A percentile compares a stretch with the other conserved stretches of the same genome.
Evolutionary conservation across 2,888 invertebrate genomes (phyloP).

Genomic region (Cryptocheilus praepositus): DNA sequence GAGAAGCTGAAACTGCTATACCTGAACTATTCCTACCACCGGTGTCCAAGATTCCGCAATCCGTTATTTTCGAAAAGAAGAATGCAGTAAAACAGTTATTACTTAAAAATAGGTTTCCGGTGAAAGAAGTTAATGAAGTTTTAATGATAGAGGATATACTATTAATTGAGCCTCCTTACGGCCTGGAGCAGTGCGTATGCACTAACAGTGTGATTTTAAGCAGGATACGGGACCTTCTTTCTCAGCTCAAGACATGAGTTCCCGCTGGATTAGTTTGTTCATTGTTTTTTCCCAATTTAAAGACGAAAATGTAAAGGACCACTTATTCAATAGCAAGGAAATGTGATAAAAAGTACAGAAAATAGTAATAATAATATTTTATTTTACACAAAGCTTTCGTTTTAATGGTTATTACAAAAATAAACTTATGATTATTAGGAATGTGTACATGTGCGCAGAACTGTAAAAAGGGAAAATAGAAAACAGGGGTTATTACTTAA

Average conservation of each 20-base stretch:
- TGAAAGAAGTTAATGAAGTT: constrained; percentile 61
- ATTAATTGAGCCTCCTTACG: constrained; percentile 69
- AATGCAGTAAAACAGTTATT: constrained; percentile 58
- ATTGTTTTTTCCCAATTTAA: background rate
- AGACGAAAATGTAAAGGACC: background rate
- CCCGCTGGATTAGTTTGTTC: background rate
- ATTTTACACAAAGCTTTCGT: constrained; percentile 49
- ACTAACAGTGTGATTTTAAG: constrained; percentile 65
- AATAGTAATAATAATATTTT: constrained; percentile 47
- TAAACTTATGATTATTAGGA: constrained; percentile 47
- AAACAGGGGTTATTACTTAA: too few species aligned
- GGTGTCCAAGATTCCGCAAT: constrained; percentile 34
- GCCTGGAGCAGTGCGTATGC: constrained; percentile 62
- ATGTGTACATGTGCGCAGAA: constrained; percentile 12
- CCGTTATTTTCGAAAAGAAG: constrained; percentile 53
- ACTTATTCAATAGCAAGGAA: background rate
- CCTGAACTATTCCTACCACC: constrained; percentile 62
- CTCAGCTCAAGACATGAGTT: constrained; percentile 14
- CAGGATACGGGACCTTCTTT: constrained; percentile 58
- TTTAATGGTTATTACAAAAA: constrained; percentile 58
- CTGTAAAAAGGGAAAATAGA: constrained; percentile 1
- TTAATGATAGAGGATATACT: constrained; percentile 63
- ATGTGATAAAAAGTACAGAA: background rate
- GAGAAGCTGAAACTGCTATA: constrained; percentile 41
- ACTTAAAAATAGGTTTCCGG: constrained; percentile 64